Evolutionary conservation across 2,888 invertebrate genomes (phyloP), one percentile per base, ranked within the genome.

Genomic region (Arge pagana): DNA sequence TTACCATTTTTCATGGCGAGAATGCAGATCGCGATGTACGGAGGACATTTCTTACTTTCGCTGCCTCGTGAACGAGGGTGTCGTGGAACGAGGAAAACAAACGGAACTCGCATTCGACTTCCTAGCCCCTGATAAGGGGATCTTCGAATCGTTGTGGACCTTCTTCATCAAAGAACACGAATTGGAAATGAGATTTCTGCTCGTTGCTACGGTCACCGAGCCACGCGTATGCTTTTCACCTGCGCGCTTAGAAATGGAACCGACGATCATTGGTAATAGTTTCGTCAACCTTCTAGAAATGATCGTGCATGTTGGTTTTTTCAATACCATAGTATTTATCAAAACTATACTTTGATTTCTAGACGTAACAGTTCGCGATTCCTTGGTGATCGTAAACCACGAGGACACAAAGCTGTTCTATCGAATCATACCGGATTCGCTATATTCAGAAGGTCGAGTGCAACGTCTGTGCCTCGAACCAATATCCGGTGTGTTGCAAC

Each of bases 141-240:
- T 80, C 3, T 84, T 83, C 56, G 87, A 88, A 73, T 85, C 84
- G 0, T 83, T 83, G 65, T 88, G 87, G 85, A 80, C 78, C 59
- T 86, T 88, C 62, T 65, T 72, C 13, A 84, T 88, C 60, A 82
- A 83, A 2, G 76, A 79, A 48, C 79, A 84, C 66, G 76, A 81
- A 57, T 73, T 86, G 41, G 73, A 76, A 21, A 80, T 81, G 43
- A 73, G 80, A 53, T 80, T 89, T 66, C 67, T 88, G 15, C 77
- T 89, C 10, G 85, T 85, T 15, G 87, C 86, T 8, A 70, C 79
- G 37, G 84, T 86, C 0, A 76, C 80, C 52, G 86, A 88, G 61
- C 85, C 89, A 0, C 80, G 81, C 15, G 80, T 88, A 4, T 75
- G 78, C 42, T 85, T 87, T 65, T 77, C 81, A 15, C 79, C 82